Evolutionary conservation across 2,888 invertebrate genomes (phyloP).

Genomic region (Stegophylla sp.): DNA sequence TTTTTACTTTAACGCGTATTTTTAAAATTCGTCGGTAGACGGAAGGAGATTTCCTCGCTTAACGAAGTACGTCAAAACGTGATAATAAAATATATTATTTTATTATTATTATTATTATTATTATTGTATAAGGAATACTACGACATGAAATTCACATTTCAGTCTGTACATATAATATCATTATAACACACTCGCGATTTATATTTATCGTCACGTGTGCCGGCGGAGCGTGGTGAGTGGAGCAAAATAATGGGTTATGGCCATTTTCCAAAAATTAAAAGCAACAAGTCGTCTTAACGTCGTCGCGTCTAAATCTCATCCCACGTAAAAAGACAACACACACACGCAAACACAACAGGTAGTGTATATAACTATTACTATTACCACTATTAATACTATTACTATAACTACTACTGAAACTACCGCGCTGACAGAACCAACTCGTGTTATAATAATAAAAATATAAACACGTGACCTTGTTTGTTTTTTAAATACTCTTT

Average conservation of each 20-base stretch:
- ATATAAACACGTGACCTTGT: neutral
- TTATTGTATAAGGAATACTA: neutral
- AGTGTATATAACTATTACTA: neutral
- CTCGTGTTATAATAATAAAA: neutral
- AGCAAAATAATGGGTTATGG: constrained; percentile 25
- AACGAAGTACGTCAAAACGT: too few relatives aligned
- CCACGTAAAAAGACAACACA: neutral
- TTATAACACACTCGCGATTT: neutral
- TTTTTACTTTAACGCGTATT: too few relatives aligned
- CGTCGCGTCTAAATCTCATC: neutral
- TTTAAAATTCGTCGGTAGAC: too few relatives aligned
- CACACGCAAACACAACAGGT: neutral
- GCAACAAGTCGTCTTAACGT: neutral
- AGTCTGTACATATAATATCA: too few relatives aligned
- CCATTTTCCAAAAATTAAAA: constrained; percentile 21
- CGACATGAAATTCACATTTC: neutral
- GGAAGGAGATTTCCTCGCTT: too few relatives aligned
- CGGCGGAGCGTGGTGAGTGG: neutral
- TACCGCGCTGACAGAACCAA: neutral
- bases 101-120: too few relatives aligned
- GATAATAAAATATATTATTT: too few relatives aligned
- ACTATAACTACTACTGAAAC: too few relatives aligned
- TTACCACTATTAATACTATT: too few relatives aligned
- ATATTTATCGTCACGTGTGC: constrained; percentile 4
- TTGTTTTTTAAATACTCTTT: neutral